These are phyloP conservation scores for Leptodactylus fuscus DNA, from an alignment of 2,113 vertebrate genomes.

Conservation along the genomic window DNA sequence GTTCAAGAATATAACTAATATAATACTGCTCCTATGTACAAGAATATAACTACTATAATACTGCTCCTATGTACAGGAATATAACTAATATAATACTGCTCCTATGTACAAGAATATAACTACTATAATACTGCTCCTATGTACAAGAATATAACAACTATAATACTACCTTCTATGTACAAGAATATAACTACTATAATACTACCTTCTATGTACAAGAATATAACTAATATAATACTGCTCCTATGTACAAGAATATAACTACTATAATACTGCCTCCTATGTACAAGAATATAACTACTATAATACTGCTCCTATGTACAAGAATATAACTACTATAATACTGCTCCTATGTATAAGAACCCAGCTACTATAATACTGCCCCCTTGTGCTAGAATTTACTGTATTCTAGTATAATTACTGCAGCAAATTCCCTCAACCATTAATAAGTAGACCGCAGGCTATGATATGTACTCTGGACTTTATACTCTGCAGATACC, in stretches of 20 bases:
- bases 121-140: constrained; percentile 23
- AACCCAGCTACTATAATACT: not conserved
- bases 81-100: not conserved
- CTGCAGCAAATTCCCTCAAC: not conserved
- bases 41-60: constrained; percentile 23
- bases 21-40: constrained; percentile 10
- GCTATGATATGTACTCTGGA: not conserved
- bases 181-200: constrained; percentile 14
- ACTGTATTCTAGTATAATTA: not conserved
- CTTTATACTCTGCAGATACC: not conserved
- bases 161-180: not conserved
- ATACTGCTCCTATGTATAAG: not conserved
- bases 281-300: not conserved
- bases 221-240: constrained; percentile 11
- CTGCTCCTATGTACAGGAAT: not conserved
- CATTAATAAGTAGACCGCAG: not conserved
- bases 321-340: not conserved
- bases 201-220: not conserved
- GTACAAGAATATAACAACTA: constrained; percentile 5
- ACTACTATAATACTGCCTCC: constrained; percentile 8
- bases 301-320: not conserved
- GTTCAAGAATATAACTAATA: not conserved
- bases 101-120: constrained; percentile 2
- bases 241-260: constrained; percentile 6
- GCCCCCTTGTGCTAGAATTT: not conserved